Evolutionary conservation across 2,113 vertebrate genomes (phyloP), one percentile per base, ranked within the genome.

Genomic region (Noctilio leporinus): DNA sequence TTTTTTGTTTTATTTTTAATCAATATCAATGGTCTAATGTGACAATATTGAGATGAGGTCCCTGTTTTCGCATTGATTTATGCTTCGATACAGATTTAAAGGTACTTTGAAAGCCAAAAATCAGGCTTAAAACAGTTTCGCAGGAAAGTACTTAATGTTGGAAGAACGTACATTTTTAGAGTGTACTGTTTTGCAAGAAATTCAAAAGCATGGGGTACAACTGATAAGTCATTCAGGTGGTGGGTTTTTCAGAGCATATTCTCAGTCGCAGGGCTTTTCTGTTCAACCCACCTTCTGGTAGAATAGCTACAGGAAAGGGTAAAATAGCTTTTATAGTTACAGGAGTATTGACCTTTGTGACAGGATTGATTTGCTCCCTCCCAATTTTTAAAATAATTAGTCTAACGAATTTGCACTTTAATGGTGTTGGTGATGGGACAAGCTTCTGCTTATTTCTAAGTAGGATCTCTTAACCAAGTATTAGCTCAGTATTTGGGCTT

Each of bases 391-490:
- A 86, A 70, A 35, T 62, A 62, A 17, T 72, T 16, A 38, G 4
- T 15, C 14, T 93, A 38, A 45, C 76, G 26, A 67, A 35, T 82
- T 81, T 65, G n/a, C 49, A 51, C 7, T 6, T 78, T 51, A 89
- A 67, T 73, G 62, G 12, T 89, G 24, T 67, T 80, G n/a, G 12
- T 77, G 4, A 38, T 62, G 24, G 65, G 24, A 53, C 16, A 89
- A 55, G 83, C 76, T 85, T 93, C 59, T 86, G 70, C 91, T 94
- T 72, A 70, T 72, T 93, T 97, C 53, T 94, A 78, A 91, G 57
- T 95, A 73, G 51, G 43, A 1, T 38, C 10, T 86, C 59, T 89
- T 75, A 80, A 85, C 47, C 4, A 91, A 91, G 19, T 55, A 93
- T 40, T 83, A 85, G 49, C 30, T 28, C n/a, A 88, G 2, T 93